Conservation (phyloP, 2,797 vertebrate genomes). For the Spondyliosoma cantharus region DNA sequence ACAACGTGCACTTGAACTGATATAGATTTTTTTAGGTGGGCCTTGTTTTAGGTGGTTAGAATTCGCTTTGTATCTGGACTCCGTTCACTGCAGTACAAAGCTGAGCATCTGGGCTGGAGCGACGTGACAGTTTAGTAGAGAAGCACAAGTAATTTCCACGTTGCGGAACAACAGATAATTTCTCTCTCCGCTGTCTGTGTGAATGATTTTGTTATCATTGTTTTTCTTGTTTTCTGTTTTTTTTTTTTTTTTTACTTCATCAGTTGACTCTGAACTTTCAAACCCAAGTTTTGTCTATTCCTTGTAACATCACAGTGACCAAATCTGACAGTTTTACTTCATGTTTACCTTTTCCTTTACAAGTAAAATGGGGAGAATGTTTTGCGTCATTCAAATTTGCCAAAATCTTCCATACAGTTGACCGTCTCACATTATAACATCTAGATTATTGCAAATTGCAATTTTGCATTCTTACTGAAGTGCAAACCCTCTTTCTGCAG, state of each 20-base stretch:
- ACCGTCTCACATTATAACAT: background rate
- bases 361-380: background rate
- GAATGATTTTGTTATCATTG: background rate
- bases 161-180: background rate
- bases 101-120: too few relatives aligned
- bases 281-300: background rate
- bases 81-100: too few relatives aligned
- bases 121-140: slow-evolving; percentile 4
- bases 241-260: background rate
- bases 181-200: background rate
- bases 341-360: background rate
- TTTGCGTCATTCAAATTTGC: background rate
- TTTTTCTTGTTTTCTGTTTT: background rate
- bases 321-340: slow-evolving; percentile 21
- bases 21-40: too few relatives aligned
- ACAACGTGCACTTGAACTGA: too few relatives aligned
- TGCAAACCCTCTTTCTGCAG: slow-evolving; percentile 27
- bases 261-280: slow-evolving; percentile 6
- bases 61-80: too few relatives aligned
- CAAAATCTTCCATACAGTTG: background rate
- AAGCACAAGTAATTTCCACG: slow-evolving; percentile 37
- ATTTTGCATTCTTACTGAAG: slow-evolving; percentile 16
- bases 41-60: too few relatives aligned
- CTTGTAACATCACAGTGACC: slow-evolving; percentile 17
- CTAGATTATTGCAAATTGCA: background rate